Evolutionary conservation across 2,888 invertebrate genomes (phyloP).

Genomic region (Anagyrus pseudococci): DNA sequence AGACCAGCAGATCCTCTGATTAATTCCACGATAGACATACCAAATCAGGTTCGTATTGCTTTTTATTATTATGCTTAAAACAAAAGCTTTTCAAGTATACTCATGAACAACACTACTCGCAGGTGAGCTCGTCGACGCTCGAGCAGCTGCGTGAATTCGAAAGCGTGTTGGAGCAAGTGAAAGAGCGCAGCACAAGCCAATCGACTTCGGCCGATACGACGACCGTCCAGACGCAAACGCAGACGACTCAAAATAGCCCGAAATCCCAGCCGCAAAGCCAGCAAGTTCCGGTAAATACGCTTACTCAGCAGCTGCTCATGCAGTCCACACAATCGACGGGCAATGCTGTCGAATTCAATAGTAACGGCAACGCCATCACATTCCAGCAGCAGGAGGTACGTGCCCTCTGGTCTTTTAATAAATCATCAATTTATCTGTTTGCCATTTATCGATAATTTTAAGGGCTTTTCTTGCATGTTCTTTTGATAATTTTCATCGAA

Average conservation of each 20-base stretch:
- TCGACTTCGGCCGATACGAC: constrained; percentile 48
- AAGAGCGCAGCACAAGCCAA: constrained; percentile 75
- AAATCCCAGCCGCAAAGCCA: constrained; percentile 41
- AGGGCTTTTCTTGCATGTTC: too few species aligned
- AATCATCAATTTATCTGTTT: too few species aligned
- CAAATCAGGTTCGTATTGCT: constrained; percentile 8
- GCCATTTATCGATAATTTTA: not conserved
- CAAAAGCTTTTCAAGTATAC: not conserved
- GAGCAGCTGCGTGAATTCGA: constrained; percentile 83
- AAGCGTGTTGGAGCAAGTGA: constrained; percentile 81
- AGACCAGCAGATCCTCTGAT: constrained; percentile 19
- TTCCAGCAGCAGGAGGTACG: constrained; percentile 45
- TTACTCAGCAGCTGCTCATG: constrained; percentile 51
- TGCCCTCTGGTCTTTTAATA: constrained; percentile 36
- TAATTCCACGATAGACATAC: constrained; percentile 45
- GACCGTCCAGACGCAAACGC: constrained; percentile 55
- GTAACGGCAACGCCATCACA: constrained; percentile 48
- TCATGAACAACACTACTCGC: too few species aligned
- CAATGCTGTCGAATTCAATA: constrained; percentile 18
- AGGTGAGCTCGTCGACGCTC: constrained; percentile 74
- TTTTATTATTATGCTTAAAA: not conserved
- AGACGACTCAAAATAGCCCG: constrained; percentile 42
- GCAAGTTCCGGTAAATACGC: constrained; percentile 47
- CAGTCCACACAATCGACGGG: not conserved
- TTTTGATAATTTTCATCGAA: not conserved